Percentiles rank a stretch among this genome's conserved stretches.
These are phyloP conservation scores for Actenoides hombroni DNA, from an alignment of 2,113 vertebrate species.

Conservation along the genomic window DNA sequence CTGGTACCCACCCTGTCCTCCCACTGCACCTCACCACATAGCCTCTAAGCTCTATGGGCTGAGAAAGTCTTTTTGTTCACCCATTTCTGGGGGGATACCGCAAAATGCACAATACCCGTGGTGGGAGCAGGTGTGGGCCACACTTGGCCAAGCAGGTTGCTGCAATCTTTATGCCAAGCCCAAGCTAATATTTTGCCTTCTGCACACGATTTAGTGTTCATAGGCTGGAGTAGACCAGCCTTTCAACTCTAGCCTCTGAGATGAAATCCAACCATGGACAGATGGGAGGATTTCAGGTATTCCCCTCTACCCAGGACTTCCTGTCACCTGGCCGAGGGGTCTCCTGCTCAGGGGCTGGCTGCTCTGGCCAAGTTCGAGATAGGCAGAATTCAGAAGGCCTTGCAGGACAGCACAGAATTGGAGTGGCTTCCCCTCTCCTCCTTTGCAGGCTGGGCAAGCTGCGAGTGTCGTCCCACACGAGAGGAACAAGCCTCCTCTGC, in stretches of 20 bases:
- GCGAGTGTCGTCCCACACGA: rapidly evolving
- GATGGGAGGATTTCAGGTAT: neutral
- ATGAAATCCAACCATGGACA: neutral
- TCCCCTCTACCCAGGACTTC: neutral
- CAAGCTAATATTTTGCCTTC: neutral
- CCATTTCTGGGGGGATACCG: neutral
- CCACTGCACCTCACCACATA: neutral
- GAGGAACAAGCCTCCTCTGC: neutral
- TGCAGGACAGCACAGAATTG: neutral
- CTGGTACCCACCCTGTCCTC: neutral
- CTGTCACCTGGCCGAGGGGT: neutral
- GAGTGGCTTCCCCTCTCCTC: neutral
- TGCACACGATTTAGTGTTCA: neutral
- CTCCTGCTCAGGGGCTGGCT: neutral
- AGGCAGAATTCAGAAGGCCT: neutral
- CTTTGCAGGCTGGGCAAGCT: neutral
- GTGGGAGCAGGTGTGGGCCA: neutral
- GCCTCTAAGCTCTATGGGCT: neutral
- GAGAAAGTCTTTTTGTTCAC: neutral
- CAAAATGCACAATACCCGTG: rapidly evolving
- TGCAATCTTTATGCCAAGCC: neutral
- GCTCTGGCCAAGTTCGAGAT: neutral
- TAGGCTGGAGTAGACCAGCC: neutral
- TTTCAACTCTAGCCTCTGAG: neutral
- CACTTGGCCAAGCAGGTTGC: neutral